These are phyloP conservation scores for Heliconius nattereri DNA, from an alignment of 1,140 invertebrate genomes.

Conservation along the genomic window DNA sequence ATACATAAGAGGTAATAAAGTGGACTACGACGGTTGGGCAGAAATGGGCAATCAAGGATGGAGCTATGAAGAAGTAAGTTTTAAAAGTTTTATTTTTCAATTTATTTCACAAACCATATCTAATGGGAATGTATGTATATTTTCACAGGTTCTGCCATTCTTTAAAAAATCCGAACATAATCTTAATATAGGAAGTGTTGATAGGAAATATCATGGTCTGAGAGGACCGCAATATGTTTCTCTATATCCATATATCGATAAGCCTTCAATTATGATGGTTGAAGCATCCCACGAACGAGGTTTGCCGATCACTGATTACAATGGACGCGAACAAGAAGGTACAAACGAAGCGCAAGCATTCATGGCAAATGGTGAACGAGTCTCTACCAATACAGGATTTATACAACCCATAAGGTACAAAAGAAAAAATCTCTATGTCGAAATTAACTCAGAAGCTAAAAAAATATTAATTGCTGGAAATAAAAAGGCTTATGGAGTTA, in stretches of 20 bases:
- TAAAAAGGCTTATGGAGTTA: constrained; percentile 68
- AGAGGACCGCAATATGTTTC: constrained; percentile 83
- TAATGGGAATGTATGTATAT: background rate
- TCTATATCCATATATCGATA: constrained; percentile 83
- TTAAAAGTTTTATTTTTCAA: background rate
- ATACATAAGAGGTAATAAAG: constrained; percentile 88
- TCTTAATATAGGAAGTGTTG: constrained; percentile 71
- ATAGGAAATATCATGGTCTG: constrained; percentile 81
- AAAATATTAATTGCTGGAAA: constrained; percentile 85
- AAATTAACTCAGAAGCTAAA: constrained; percentile 85
- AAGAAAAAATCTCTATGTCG: constrained; percentile 86
- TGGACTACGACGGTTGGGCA: constrained; percentile 88
- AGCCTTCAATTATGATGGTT: constrained; percentile 79
- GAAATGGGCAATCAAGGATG: constrained; percentile 80
- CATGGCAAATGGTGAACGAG: constrained; percentile 82
- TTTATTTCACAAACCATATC: background rate
- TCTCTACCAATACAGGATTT: constrained; percentile 88
- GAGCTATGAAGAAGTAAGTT: constrained; percentile 61
- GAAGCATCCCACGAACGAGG: constrained; percentile 83
- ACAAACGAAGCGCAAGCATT: constrained; percentile 82
- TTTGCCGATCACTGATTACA: constrained; percentile 79
- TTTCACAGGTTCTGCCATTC: constrained; percentile 85
- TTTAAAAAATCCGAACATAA: constrained; percentile 90
- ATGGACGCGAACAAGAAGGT: constrained; percentile 80
- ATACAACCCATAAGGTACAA: constrained; percentile 85